Conservation (phyloP, 2,888 invertebrate genomes). For the Lutraria lutraria region DNA sequence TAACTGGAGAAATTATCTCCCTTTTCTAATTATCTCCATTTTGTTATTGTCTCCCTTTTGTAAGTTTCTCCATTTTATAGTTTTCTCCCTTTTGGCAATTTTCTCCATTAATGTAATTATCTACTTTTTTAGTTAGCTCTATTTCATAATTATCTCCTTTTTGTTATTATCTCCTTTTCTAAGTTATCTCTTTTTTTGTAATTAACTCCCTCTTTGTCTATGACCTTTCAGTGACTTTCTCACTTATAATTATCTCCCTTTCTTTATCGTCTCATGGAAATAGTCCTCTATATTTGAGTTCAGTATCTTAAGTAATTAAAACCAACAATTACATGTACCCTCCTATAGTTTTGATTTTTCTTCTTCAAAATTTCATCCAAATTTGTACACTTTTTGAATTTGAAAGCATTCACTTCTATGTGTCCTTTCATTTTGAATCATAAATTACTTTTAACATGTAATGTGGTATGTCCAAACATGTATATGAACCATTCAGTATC, state of each 20-base stretch:
- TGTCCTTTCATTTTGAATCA: too few species aligned
- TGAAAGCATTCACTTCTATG: too few species aligned
- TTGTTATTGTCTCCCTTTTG: neutral
- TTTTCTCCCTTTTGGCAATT: neutral
- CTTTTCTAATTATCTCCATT: neutral
- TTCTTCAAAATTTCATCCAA: too few species aligned
- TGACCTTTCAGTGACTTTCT: neutral
- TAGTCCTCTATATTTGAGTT: neutral
- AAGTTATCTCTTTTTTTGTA: neutral
- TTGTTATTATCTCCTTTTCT: neutral
- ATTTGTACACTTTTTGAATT: too few species aligned
- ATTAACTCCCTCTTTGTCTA: neutral
- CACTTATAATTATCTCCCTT: constrained; percentile 2
- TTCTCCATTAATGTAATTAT: too few species aligned
- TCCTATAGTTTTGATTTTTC: too few species aligned
- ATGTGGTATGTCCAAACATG: too few species aligned
- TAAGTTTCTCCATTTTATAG: neutral
- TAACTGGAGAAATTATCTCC: neutral
- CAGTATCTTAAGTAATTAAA: neutral
- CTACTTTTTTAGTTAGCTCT: too few species aligned
- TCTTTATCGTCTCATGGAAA: neutral
- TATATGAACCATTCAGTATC: too few species aligned
- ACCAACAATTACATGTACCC: too few species aligned
- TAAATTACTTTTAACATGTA: too few species aligned
- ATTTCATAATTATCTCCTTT: neutral